These are phyloP conservation scores for Archips xylosteana DNA, from an alignment of 2,888 invertebrate genomes.

Conservation along the genomic window DNA sequence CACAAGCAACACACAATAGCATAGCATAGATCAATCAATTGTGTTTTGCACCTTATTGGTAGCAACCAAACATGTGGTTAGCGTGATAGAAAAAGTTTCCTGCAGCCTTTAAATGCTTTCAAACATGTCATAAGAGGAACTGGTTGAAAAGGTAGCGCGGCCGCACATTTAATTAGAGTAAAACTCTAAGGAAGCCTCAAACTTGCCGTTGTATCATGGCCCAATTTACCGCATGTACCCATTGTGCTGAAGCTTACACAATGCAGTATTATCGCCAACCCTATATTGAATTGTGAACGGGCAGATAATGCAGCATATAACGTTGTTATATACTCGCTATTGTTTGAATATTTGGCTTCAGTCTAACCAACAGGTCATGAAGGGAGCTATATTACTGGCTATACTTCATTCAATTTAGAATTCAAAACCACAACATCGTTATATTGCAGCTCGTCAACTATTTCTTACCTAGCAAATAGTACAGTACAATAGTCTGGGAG, in stretches of 20 bases:
- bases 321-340: not conserved
- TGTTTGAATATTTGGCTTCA: constrained; percentile 14
- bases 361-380: not conserved
- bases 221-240: constrained; percentile 14
- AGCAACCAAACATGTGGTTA: too few relatives aligned
- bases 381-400: not conserved
- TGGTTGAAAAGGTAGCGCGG: not conserved
- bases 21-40: too few relatives aligned
- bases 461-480: too few relatives aligned
- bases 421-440: too few relatives aligned
- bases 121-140: too few relatives aligned
- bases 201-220: not conserved
- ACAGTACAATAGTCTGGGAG: too few relatives aligned
- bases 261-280: constrained; percentile 13
- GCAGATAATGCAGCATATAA: constrained; percentile 24
- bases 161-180: not conserved
- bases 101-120: too few relatives aligned
- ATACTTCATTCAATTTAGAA: too few relatives aligned
- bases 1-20: too few relatives aligned
- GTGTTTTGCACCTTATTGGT: too few relatives aligned
- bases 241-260: constrained; percentile 22
- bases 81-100: too few relatives aligned
- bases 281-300: constrained; percentile 18
- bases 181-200: constrained; percentile 1
- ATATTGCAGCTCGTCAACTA: too few relatives aligned